phyloP scores from a whole-genome alignment of 2,113 vertebrate genomes.

The Aldabrachelys gigantea region DNA sequence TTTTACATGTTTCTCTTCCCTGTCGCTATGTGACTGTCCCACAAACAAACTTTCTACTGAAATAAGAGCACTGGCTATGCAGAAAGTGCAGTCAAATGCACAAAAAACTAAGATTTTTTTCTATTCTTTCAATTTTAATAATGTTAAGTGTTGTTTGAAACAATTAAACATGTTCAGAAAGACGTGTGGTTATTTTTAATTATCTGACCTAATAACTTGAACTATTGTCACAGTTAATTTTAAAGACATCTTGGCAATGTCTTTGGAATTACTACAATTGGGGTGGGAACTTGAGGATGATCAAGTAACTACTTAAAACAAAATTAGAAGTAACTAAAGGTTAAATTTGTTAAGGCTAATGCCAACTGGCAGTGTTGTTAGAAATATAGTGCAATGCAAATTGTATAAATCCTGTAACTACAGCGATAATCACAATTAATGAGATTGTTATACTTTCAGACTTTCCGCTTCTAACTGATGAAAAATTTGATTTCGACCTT shows the following conservation, averaged over 20 bases:
- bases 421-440: neutral
- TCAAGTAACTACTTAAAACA: neutral
- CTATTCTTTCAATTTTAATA: neutral
- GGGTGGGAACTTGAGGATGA: neutral
- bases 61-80: neutral
- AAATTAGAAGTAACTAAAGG: neutral
- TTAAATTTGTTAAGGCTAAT: neutral
- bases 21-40: neutral
- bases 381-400: neutral
- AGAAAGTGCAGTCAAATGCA: neutral
- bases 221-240: neutral
- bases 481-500: conserved; percentile 85
- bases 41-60: neutral
- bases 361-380: neutral
- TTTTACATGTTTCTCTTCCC: neutral
- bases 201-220: neutral
- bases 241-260: neutral
- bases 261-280: too few relatives aligned
- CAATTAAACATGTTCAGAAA: neutral
- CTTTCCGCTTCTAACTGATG: conserved; percentile 76
- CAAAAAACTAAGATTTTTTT: neutral
- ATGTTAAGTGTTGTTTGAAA: neutral
- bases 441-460: conserved; percentile 45
- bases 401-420: neutral
- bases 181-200: neutral